Evolutionary conservation across 1,140 invertebrate genomes (phyloP), one percentile per base, ranked within the genome.

Genomic region (Homalodisca vitripennis): DNA sequence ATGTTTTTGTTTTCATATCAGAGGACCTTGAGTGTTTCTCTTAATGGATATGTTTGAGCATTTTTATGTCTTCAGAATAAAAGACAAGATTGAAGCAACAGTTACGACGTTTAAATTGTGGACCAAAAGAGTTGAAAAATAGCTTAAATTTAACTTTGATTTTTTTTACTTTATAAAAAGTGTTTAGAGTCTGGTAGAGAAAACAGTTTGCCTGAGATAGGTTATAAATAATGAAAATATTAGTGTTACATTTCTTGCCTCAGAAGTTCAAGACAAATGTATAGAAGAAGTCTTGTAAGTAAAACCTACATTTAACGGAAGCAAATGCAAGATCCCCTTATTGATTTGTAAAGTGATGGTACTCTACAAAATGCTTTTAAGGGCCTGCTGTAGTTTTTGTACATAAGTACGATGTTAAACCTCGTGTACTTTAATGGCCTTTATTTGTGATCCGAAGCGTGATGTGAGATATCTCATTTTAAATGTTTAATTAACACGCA

Each of bases 41-140:
- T 70, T 75, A 34, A 70, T 70, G 68, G 70, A 77, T 73, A 71
- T 77, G 64, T 75, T 74, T 74, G 60, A 73, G 34, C 74, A 74
- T 73, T 55, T 75, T 63, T 75, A 77, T 70, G 71, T 75, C 67
- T 73, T 76, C 62, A 70, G 74, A 73, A 72, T 76, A 20, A 70
- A 68, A 53, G 72, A 78, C 60, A 76, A 67, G 60, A 72, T 78
- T 73, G 69, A 71, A 65, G 74, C 69, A 51, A 73, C 74, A 66
- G 75, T 71, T 72, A 78, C 73, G 66, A 74, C 73, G 69, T 69
- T 72, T 47, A 67, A 71, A 69, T 67, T 73, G 22, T 72, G 69
- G 73, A 68, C 72, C 47, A 70, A 70, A 73, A 6, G 57, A 29
- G 29, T 62, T 62, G 26, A n/a, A 31, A 3, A 62, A 62, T 3